Percentiles rank a stretch among this genome's conserved stretches.
These are phyloP conservation scores for Hylaeus volcanicus DNA, from an alignment of 1,140 invertebrate genomes.

Conservation along the genomic window DNA sequence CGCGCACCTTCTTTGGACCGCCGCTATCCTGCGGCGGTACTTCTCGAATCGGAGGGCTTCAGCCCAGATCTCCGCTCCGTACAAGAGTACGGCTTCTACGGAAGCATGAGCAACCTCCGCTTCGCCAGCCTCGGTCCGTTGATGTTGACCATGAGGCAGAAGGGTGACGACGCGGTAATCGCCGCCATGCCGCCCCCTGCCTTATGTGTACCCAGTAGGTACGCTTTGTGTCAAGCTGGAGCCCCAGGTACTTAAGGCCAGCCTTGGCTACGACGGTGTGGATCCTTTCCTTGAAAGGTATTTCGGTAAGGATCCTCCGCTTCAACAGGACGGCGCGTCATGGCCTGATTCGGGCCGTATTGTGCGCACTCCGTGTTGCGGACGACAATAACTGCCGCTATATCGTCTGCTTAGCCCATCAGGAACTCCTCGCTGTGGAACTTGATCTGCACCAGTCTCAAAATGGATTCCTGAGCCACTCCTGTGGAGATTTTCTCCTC, in stretches of 20 bases:
- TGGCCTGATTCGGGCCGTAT: not conserved
- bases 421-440: too few species aligned
- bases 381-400: not conserved
- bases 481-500: too few species aligned
- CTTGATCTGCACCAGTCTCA: too few species aligned
- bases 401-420: not conserved
- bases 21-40: not conserved
- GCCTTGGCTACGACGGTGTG: not conserved
- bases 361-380: not conserved
- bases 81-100: too few species aligned
- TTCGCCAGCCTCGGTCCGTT: not conserved
- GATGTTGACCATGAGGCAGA: not conserved
- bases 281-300: too few species aligned
- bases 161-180: not conserved
- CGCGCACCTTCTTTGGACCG: not conserved
- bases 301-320: too few species aligned
- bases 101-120: not conserved
- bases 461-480: too few species aligned
- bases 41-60: not conserved
- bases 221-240: not conserved
- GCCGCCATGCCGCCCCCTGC: not conserved
- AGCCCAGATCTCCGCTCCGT: not conserved
- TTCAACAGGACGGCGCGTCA: not conserved
- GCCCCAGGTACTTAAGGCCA: not conserved
- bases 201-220: not conserved